phyloP scores from a whole-genome alignment of 2,888 invertebrate species.

The Bursaphelenchus okinawaensis region DNA sequence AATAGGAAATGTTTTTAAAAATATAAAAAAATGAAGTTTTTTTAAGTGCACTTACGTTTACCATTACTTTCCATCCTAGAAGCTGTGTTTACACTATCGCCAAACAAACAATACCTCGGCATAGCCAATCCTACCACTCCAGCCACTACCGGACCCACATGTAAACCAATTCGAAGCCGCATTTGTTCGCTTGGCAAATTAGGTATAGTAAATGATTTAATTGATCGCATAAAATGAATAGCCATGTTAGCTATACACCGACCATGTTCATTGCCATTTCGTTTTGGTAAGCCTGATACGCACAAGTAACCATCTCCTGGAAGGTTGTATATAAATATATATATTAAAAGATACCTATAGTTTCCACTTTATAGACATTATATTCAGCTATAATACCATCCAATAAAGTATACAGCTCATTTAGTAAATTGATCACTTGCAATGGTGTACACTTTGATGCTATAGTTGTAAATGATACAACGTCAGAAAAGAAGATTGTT shows the following conservation, averaged over 20 bases:
- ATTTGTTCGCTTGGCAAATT: conserved; percentile 45
- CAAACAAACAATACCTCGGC: conserved; percentile 46
- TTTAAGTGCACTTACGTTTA: conserved; percentile 31
- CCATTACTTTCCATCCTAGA: conserved; percentile 37
- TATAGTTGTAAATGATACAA: conserved; percentile 52
- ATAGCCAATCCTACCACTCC: conserved; percentile 44
- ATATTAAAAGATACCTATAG: conserved; percentile 43
- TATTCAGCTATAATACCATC: conserved; percentile 51
- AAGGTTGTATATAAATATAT: background rate
- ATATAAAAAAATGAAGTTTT: background rate
- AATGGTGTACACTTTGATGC: conserved; percentile 49
- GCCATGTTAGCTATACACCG: conserved; percentile 20
- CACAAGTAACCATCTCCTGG: conserved; percentile 37
- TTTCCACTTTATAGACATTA: conserved; percentile 56
- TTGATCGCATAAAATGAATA: conserved; percentile 5
- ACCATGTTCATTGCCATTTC: conserved; percentile 49
- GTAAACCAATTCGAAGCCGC: conserved; percentile 25
- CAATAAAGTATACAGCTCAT: conserved; percentile 51
- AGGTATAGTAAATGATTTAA: conserved; percentile 37
- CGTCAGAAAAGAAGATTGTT: conserved; percentile 53
- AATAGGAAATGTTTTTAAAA: background rate
- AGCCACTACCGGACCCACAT: conserved; percentile 26
- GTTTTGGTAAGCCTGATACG: conserved; percentile 46
- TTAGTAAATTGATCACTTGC: conserved; percentile 45
- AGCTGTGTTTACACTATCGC: conserved; percentile 35